Evolutionary conservation across 2,797 vertebrate genomes (phyloP).

Genomic region (Glossophaga mutica): DNA sequence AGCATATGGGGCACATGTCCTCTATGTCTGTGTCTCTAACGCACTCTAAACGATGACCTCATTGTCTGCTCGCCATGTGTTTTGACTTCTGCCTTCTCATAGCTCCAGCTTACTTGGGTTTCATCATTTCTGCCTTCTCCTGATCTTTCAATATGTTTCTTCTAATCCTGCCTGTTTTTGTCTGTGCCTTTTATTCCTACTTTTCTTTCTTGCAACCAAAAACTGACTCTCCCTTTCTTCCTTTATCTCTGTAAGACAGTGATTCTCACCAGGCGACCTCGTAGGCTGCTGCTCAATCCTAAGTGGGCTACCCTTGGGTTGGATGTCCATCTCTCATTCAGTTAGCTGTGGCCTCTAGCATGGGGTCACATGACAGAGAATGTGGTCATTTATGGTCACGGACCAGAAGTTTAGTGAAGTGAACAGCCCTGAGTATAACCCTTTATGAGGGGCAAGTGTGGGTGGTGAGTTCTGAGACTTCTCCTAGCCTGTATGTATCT

Average conservation of each 20-base stretch:
- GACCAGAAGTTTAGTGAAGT: not conserved
- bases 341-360: not conserved
- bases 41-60: not conserved
- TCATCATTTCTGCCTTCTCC: not conserved
- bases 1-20: not conserved
- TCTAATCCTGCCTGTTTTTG: not conserved
- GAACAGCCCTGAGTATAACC: not conserved
- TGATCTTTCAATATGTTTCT: not conserved
- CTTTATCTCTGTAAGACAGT: not conserved
- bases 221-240: not conserved
- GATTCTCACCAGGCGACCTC: not conserved
- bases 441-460: not conserved
- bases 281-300: not conserved
- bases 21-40: not conserved
- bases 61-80: fast-evolving
- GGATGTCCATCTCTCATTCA: not conserved
- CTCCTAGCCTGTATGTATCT: not conserved
- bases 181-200: not conserved
- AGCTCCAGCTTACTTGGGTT: not conserved
- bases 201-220: not conserved
- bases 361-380: not conserved
- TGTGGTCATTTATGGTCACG: not conserved
- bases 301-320: not conserved
- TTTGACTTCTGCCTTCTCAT: not conserved
- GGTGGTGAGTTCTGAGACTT: not conserved